Base-by-base conservation (phyloP, 2,888 invertebrate genomes). In the Phyllotreta striolata region DNA sequence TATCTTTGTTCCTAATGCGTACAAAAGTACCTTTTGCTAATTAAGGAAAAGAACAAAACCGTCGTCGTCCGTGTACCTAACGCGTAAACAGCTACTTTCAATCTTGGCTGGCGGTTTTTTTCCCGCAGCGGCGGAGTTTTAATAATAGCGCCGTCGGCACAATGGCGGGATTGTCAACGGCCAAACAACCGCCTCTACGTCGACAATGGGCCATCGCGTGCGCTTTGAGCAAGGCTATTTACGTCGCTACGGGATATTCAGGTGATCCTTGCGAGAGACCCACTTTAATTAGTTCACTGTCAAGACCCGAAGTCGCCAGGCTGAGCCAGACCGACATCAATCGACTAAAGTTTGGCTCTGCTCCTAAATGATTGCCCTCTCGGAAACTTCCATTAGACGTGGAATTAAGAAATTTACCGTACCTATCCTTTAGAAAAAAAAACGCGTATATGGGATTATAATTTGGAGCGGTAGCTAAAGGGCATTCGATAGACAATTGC, bases 381-480 rank as follows among this genome's bases (percentile, higher is more conserved):
- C 24, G 24, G 2, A 24, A 24, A 24, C 24, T 24, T 24, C 24
- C 4, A 24, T 3, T 24, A 24, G 4, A 52, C n/a, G 37, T 10
- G n/a, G 37, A 10, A 38, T 54, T 12, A 24, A 24, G 24, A 24
- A 24, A 24, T 24, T 24, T 4, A n/a, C n/a, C n/a, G n/a, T n/a
- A n/a, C 24, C 24, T 24, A 24, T 24, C n/a, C n/a, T n/a, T n/a
- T n/a, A n/a, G n/a, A n/a, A n/a, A n/a, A 24, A 47, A 13, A 47
- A 34, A 7, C 34, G 12, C 12, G 14, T 6, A 8, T 44, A 44
- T n/a, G 41, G 10, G 73, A 74, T 79, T 78, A 80, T 79, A 79
- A 80, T 77, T 76, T 67, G 70, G 70, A 78, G n/a, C 78, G 76
- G 74, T 74, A 67, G 75, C 77, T 77, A 76, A 76, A 70, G 78